Base-by-base conservation (phyloP, 1,140 invertebrate genomes). In the Globodera rostochiensis region DNA sequence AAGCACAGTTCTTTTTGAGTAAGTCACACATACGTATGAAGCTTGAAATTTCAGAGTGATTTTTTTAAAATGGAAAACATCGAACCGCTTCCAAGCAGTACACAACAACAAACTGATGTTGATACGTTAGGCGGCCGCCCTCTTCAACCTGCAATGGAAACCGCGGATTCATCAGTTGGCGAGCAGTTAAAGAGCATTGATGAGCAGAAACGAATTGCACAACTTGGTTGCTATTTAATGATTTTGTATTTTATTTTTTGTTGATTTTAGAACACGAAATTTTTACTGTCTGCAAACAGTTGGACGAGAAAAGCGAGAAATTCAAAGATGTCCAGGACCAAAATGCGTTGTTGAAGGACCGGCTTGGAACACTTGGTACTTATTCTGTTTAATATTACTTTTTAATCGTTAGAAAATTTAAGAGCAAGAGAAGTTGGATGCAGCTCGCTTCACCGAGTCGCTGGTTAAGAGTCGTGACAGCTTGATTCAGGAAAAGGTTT, bases 381-480 rank as follows among this genome's bases (percentile, higher is more conserved):
- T 50, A 50, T 78, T 25, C 21, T 15, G 19, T 77, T 36, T 36
- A 36, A 2, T 21, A 15, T 66, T 8, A 21, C 25, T 25, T 25
- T 36, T 53, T 45, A 13, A 21, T 60, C 4, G 4, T 15, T 15
- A 47, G 64, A 75, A 57, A 3, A 75, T 76, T 80, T 81, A 3
- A 81, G 80, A 81, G 69, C 74, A 57, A 6, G 80, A 81, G n/a
- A 81, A 81, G 25, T 66, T 77, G 15, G 80, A 81, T 5, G 71
- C 53, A 4, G 21, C 53, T 3, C 67, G 47, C 19, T 79, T 78
- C 75, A 60, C 66, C 64, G 73, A 81, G 21, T 21, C 45, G 46
- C 15, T 81, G 13, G 74, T 49, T 7, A 49, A 69, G 25, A 77
- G 73, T 49, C 80, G 80, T 9, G 73, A 81, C 64, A 64, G 57